Percentiles rank a stretch among this genome's conserved stretches.
phyloP scores from a whole-genome alignment of 2,888 invertebrate species.

The Phania funesta region DNA sequence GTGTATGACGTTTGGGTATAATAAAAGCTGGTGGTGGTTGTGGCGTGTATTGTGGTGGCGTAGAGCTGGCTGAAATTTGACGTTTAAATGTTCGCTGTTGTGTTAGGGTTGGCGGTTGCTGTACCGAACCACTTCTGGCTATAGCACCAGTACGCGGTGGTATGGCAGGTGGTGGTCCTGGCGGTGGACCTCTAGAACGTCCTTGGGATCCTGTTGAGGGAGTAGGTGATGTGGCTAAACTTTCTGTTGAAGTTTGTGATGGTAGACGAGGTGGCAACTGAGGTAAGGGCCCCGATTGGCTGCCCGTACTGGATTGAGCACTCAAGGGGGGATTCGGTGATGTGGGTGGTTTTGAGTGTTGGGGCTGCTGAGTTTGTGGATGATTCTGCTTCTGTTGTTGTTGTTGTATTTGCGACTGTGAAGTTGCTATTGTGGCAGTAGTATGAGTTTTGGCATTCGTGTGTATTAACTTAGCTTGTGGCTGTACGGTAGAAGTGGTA shows the following conservation, averaged over 20 bases:
- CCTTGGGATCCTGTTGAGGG: constrained; percentile 68
- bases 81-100: constrained; percentile 74
- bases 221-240: constrained; percentile 71
- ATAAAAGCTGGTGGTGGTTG: constrained; percentile 80
- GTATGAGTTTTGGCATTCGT: constrained; percentile 58
- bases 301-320: constrained; percentile 55
- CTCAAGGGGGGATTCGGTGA: constrained; percentile 60
- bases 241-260: constrained; percentile 77
- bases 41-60: constrained; percentile 79
- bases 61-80: constrained; percentile 79
- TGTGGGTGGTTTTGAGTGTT: constrained; percentile 19
- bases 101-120: constrained; percentile 70
- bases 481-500: constrained; percentile 79
- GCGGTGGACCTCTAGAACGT: constrained; percentile 74
- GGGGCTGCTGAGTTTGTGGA: constrained; percentile 9
- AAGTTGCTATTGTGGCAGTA: constrained; percentile 53
- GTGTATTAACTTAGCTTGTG: constrained; percentile 73
- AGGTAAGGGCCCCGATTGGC: constrained; percentile 71
- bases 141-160: constrained; percentile 78
- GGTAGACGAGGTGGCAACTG: constrained; percentile 79
- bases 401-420: constrained; percentile 51
- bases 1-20: constrained; percentile 78
- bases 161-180: constrained; percentile 80
- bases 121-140: constrained; percentile 78
- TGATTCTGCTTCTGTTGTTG: constrained; percentile 38